Base-by-base conservation (phyloP, 2,113 vertebrate genomes). In the Peromyscus maniculatus region DNA sequence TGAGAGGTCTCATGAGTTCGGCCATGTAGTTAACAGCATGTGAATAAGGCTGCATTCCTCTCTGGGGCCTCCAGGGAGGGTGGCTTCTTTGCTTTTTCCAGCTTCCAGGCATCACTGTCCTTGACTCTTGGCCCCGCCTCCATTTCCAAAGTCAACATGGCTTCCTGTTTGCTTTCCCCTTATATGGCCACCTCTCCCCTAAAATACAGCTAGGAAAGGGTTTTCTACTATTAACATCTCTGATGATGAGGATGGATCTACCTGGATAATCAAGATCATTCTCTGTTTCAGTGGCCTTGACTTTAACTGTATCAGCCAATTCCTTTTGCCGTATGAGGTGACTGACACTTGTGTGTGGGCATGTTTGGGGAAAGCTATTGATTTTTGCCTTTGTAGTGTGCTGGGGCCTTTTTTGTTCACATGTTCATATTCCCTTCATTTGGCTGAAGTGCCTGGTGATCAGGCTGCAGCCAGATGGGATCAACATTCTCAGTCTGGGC, bases 381-480 rank as follows among this genome's bases (percentile, higher is more conserved):
- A 12, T 49, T 82, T 46, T 80, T 77, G 26, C 26, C 57, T 21
- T 15, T 39, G 43, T 0, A 64, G 62, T 4, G 15, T 57, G 19
- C 39, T 28, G 36, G 88, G 96, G 43, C 15, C 43, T 89, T 57
- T 55, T 21, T 57, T 89, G 9, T 24, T 94, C 72, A 59, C 12
- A 75, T 94, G 86, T 9, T 91, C 77, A 52, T 12, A 55, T 93
- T 83, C 39, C 74, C 89, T 95, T 84, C 43, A 11, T 95, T 57
- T 93, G 83, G 74, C 91, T 71, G 71, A 94, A 80, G 93, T 33
- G 43, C 64, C 57, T 91, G 82, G 57, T 87, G 87, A 94, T 82
- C 24, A 33, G 71, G 71, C 52, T 67, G 71, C 28, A 91, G 55
- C 19, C 79, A 97, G 84, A 24, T 93, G 64, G 0, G 21, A 28